Percentiles rank a stretch among this genome's conserved stretches.
Evolutionary conservation across 2,888 invertebrate species (phyloP).

Genomic region (Artemia sinica): DNA sequence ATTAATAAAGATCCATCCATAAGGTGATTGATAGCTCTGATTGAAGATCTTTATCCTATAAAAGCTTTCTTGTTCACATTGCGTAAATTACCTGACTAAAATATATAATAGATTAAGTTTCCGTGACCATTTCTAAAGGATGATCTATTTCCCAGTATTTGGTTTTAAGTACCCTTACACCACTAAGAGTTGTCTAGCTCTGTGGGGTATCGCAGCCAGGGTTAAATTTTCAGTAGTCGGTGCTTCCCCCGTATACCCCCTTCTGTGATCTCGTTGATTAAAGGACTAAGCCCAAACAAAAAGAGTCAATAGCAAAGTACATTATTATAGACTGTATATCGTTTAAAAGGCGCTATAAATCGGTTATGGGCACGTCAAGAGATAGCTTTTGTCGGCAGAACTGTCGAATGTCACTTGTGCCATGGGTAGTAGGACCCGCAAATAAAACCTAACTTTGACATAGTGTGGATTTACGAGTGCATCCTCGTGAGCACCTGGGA

Average conservation of each 20-base stretch:
- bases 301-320: constrained; percentile 7
- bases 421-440: too few species aligned
- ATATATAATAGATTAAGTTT: too few species aligned
- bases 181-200: not conserved
- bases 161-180: not conserved
- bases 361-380: not conserved
- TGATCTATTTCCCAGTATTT: not conserved
- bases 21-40: too few species aligned
- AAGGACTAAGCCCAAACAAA: constrained; percentile 14
- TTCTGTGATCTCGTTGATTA: constrained; percentile 13
- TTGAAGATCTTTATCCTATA: too few species aligned
- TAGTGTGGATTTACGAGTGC: too few species aligned
- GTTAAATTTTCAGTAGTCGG: constrained; percentile 14
- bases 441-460: too few species aligned
- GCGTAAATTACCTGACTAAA: too few species aligned
- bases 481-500: too few species aligned
- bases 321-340: constrained; percentile 3
- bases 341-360: constrained; percentile 7
- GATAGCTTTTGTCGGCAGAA: constrained; percentile 7
- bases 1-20: too few species aligned
- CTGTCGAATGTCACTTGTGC: too few species aligned
- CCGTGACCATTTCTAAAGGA: too few species aligned
- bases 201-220: constrained; percentile 14
- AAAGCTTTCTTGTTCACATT: too few species aligned
- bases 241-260: constrained; percentile 6